phyloP scores from a whole-genome alignment of 2,888 invertebrate genomes.

The Vandiemenella viatica region DNA sequence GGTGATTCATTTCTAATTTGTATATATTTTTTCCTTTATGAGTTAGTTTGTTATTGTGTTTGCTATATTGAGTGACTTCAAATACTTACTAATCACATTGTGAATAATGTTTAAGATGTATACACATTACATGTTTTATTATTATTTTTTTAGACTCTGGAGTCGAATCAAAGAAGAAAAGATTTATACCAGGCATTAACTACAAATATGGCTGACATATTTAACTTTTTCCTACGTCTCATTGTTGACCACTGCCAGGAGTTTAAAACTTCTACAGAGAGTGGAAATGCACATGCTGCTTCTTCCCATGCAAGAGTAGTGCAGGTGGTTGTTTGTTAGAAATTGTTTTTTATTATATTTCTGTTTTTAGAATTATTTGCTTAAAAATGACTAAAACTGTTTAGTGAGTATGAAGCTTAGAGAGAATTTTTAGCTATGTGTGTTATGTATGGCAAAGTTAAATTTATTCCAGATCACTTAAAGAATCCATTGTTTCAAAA shows the following conservation, averaged over 20 bases:
- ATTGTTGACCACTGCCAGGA: constrained; percentile 60
- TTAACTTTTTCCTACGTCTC: constrained; percentile 66
- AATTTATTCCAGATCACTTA: no score
- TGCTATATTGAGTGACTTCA: background rate
- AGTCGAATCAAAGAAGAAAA: constrained; percentile 74
- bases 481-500: no score
- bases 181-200: constrained; percentile 83
- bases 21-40: background rate
- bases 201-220: constrained; percentile 75
- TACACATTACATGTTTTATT: no score
- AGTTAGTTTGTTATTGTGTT: background rate
- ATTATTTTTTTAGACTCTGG: constrained; percentile 45
- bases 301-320: constrained; percentile 63
- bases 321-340: constrained; percentile 44
- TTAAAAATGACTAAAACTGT: background rate
- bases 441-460: no score
- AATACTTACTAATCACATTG: background rate
- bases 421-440: no score
- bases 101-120: no score
- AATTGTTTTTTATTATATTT: no score
- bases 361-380: no score
- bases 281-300: constrained; percentile 48
- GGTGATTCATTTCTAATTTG: constrained; percentile 29
- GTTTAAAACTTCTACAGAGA: constrained; percentile 20
- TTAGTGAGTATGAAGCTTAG: no score